Base-by-base conservation (phyloP, 1,140 invertebrate genomes). In the Drosophila bocki region DNA sequence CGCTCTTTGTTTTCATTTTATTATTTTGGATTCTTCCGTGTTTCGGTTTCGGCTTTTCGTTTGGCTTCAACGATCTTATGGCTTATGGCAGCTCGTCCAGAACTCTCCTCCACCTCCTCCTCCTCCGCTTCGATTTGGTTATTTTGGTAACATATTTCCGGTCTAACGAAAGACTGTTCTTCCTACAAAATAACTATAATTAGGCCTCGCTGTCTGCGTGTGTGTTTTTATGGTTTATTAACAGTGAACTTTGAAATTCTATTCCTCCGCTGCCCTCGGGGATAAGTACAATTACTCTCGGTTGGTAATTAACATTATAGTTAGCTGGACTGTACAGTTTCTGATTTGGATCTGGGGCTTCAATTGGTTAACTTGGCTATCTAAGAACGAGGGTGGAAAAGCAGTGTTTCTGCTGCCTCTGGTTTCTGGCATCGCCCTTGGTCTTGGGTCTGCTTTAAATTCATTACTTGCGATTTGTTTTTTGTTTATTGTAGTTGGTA, bases 301-400 rank as follows among this genome's bases (percentile, higher is more conserved):
- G 37, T 45, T 44, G 33, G 53, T 56, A 56, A 56, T 56, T 26
- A 39, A 7, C 9, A 56, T 11, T 26, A 39, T 44, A 48, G 19
- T 53, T 47, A 44, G 44, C 61, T 47, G 65, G 69, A 72, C 69
- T 72, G 67, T 72, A 72, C 69, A 72, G 26, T 65, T 65, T 9
- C 33, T 35, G 65, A 62, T 54, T n/a, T 51, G 26, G 47, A 26
- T 29, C 26, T 59, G 75, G 75, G 53, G 29, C 67, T 47, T 83
- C 65, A 88, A 90, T 84, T 88, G 74, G 77, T 85, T 86, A 86
- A 82, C 78, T 91, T 90, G 85, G 81, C 85, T 90, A 90, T 80
- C 85, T 90, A 90, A 81, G 81, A 88, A 80, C 64, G 76, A 62
- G 42, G 54, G 50, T 51, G 56, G 42, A 37, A 35, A 39, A 26